phyloP scores from a whole-genome alignment of 2,113 vertebrate species.

The Coptodon rendalli region DNA sequence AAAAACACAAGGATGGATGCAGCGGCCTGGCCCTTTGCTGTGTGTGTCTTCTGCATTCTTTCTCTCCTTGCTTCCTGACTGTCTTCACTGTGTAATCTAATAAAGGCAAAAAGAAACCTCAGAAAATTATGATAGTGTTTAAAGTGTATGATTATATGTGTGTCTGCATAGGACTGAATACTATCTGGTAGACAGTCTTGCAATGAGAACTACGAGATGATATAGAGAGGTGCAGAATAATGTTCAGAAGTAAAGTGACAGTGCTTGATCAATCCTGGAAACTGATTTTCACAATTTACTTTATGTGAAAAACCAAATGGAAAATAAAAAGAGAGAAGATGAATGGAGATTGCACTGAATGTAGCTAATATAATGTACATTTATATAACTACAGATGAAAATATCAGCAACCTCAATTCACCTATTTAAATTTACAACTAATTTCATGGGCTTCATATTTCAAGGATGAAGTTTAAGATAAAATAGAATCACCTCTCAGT shows the following conservation, averaged over 20 bases:
- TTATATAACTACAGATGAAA: not conserved
- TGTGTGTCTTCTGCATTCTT: not conserved
- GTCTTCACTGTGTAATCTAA: not conserved
- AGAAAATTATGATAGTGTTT: not conserved
- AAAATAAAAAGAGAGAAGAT: not conserved
- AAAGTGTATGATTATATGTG: not conserved
- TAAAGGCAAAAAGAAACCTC: not conserved
- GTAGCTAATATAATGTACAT: not conserved
- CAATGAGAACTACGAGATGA: not conserved
- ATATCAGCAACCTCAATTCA: not conserved
- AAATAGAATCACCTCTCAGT: not conserved
- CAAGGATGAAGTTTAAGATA: not conserved
- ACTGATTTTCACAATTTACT: not conserved
- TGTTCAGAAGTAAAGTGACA: not conserved
- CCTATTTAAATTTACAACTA: not conserved
- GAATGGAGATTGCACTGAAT: not conserved
- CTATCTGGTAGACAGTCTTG: not conserved
- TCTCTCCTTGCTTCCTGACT: not conserved
- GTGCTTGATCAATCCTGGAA: not conserved
- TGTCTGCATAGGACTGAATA: not conserved
- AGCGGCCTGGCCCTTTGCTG: not conserved
- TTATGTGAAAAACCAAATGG: not conserved
- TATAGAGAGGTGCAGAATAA: not conserved
- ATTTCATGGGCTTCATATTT: not conserved
- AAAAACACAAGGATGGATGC: not conserved